Percentiles rank a stretch among this genome's conserved stretches.
Evolutionary conservation across 2,888 invertebrate species (phyloP).

Genomic region (Noctua comes): DNA sequence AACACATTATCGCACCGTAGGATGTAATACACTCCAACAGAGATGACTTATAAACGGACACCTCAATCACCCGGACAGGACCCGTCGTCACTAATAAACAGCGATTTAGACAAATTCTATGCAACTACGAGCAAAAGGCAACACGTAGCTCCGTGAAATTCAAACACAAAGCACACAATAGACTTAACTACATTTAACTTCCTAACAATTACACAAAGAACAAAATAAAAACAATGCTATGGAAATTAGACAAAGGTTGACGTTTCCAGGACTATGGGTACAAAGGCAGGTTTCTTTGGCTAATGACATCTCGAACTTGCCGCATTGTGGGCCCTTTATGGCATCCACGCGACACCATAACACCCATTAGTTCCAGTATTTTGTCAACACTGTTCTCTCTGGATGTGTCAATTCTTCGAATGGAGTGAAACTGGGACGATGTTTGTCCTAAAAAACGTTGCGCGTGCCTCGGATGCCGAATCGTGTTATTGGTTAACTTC

Average conservation of each 20-base stretch:
- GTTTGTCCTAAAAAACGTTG: constrained; percentile 79
- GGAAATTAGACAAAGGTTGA: constrained; percentile 73
- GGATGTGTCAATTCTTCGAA: constrained; percentile 82
- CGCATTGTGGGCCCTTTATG: constrained; percentile 88
- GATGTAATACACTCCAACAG: constrained; percentile 65
- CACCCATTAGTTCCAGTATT: constrained; percentile 88
- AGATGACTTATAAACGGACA: constrained; percentile 80
- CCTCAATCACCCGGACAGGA: constrained; percentile 84
- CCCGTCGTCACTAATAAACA: constrained; percentile 87
- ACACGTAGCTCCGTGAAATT: constrained; percentile 84
- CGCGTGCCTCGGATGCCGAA: constrained; percentile 81
- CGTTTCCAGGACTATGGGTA: constrained; percentile 80
- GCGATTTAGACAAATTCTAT: constrained; percentile 78
- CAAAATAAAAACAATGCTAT: constrained; percentile 83
- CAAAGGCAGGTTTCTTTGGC: constrained; percentile 81
- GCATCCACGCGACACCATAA: constrained; percentile 89
- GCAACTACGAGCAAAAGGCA: constrained; percentile 77
- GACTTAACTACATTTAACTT: constrained; percentile 88
- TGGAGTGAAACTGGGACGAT: constrained; percentile 80
- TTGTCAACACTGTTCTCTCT: constrained; percentile 82
- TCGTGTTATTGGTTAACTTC: constrained; percentile 67
- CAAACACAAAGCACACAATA: constrained; percentile 81
- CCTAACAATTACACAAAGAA: constrained; percentile 88
- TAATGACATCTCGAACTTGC: constrained; percentile 84
- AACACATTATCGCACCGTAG: constrained; percentile 65